A percentile compares a stretch with the other conserved stretches of the same genome.
Conservation (phyloP, 2,113 vertebrate species). For the Pongo abelii region DNA sequence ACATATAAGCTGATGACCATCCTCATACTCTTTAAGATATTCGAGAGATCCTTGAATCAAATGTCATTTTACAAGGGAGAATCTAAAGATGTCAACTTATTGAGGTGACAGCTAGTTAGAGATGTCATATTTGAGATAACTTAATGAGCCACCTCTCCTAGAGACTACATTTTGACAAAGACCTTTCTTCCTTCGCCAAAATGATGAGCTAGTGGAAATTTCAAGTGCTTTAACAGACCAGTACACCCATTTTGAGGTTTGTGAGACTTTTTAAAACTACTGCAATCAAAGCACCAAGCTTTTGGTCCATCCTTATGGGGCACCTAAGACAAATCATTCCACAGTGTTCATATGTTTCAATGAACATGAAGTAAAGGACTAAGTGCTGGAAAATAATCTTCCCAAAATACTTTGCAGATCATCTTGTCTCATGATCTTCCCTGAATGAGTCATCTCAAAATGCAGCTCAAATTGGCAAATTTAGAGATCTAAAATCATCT, state of each 20-base stretch:
- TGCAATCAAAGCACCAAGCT: not conserved
- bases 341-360: not conserved
- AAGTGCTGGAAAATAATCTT: conserved; percentile 19
- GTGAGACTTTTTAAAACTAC: not conserved
- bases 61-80: conserved; percentile 20
- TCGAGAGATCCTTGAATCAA: conserved; percentile 12
- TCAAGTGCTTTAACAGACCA: not conserved
- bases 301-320: not conserved
- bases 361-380: not conserved
- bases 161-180: conserved; percentile 46
- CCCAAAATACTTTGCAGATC: conserved; percentile 3
- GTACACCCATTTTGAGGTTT: not conserved
- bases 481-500: not conserved
- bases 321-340: not conserved
- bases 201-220: conserved; percentile 6
- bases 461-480: not conserved
- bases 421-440: conserved; percentile 23
- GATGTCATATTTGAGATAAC: conserved; percentile 40
- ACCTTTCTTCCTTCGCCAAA: conserved; percentile 56
- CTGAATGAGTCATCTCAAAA: conserved; percentile 50
- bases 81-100: conserved; percentile 34
- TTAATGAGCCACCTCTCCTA: conserved; percentile 63
- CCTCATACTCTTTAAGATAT: not conserved
- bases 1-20: not conserved
- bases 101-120: conserved; percentile 40